phyloP scores from a whole-genome alignment of 2,888 invertebrate genomes.

The Cartodere bifasciata region DNA sequence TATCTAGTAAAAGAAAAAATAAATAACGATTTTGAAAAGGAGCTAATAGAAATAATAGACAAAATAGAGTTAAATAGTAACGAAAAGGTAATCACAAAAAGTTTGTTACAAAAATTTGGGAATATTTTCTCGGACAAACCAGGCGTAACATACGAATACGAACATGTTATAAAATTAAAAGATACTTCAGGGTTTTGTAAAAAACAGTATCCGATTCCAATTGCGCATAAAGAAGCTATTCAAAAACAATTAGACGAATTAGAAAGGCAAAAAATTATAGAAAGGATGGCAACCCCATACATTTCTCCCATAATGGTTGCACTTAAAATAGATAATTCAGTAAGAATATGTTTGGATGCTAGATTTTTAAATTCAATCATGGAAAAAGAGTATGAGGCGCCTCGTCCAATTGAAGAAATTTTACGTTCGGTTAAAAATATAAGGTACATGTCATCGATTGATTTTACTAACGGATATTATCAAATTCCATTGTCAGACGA shows the following conservation, averaged over 20 bases:
- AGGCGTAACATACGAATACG: slow-evolving; percentile 15
- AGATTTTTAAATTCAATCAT: slow-evolving; percentile 12
- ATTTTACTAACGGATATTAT: slow-evolving; percentile 14
- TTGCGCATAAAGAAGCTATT: slow-evolving; percentile 1
- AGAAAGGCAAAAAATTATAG: slow-evolving; percentile 1
- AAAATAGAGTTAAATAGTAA: no score
- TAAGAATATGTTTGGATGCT: slow-evolving; percentile 15
- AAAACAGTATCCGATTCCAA: slow-evolving; percentile 2
- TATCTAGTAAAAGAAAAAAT: no score
- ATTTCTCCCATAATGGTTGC: slow-evolving; percentile 12
- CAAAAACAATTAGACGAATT: slow-evolving; percentile 3
- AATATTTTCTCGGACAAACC: slow-evolving; percentile 14
- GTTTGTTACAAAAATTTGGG: slow-evolving; percentile 9
- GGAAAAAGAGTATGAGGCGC: slow-evolving; percentile 12
- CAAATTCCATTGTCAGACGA: slow-evolving; percentile 13
- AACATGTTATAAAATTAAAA: slow-evolving; percentile 17
- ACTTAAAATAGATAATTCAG: slow-evolving; percentile 11
- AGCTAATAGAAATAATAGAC: no score
- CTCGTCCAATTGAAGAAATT: slow-evolving; percentile 12
- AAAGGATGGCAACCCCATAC: slow-evolving; percentile 9
- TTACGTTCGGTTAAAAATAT: slow-evolving; percentile 4
- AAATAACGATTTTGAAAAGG: no score
- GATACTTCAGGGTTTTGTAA: slow-evolving; percentile 16
- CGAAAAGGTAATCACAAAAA: no score
- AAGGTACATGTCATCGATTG: slow-evolving; percentile 10